phyloP scores from a whole-genome alignment of 2,797 vertebrate species.

The Graptemys geographica region DNA sequence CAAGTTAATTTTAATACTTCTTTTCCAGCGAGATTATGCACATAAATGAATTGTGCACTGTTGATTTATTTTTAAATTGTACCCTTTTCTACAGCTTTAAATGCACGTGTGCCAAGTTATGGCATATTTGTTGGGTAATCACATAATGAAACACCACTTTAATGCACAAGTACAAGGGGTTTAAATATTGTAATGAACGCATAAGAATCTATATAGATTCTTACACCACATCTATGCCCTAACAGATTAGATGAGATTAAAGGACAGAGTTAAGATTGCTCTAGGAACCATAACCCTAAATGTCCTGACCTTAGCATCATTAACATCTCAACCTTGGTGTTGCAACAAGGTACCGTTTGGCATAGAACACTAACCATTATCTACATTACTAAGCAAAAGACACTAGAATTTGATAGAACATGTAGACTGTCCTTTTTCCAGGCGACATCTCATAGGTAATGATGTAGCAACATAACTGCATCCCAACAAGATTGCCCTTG shows the following conservation, averaged over 20 bases:
- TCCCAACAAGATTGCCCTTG: background rate
- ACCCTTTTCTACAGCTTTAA: slow-evolving; percentile 35
- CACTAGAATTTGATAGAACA: background rate
- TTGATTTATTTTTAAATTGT: slow-evolving; percentile 23
- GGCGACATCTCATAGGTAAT: background rate
- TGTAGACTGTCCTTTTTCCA: background rate
- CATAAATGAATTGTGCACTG: background rate
- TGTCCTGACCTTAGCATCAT: rapidly evolving
- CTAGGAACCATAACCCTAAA: background rate
- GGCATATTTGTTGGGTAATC: background rate
- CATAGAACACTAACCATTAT: rapidly evolving
- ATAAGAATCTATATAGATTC: background rate
- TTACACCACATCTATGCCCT: background rate
- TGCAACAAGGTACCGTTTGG: rapidly evolving
- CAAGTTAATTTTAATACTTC: background rate
- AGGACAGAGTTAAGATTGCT: background rate
- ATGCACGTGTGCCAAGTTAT: background rate
- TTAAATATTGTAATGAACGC: background rate
- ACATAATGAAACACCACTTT: background rate
- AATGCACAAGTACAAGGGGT: background rate
- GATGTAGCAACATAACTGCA: background rate
- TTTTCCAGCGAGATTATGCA: background rate
- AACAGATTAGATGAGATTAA: background rate
- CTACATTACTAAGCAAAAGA: background rate
- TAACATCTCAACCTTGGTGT: background rate